Base-by-base conservation (phyloP, 2,888 invertebrate genomes). In the Hypselothyrea guttata region DNA sequence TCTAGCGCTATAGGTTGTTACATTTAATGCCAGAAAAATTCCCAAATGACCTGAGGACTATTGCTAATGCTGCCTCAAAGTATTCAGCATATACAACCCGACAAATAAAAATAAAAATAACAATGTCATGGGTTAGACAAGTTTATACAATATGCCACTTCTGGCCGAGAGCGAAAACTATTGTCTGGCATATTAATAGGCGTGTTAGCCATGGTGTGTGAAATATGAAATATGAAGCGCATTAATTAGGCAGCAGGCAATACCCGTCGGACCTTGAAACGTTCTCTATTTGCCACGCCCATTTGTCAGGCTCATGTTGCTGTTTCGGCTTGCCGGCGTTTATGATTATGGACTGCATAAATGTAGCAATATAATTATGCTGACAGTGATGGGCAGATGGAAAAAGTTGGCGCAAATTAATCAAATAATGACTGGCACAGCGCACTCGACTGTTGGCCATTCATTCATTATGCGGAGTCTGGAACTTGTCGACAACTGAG, bases 281-380 rank as follows among this genome's bases (percentile, higher is more conserved):
- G n/a, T 46, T 57, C 16, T 22, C 5, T 22, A 4, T 22, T 22
- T 22, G 18, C 65, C 42, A 33, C 46, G 47, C 41, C 52, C 69
- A 81, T 84, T 76, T 72, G 84, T 76, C 84, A 76, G 53, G 53
- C 61, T 75, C 64, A 57, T 61, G 64, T 75, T 67, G 16, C 16
- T 40, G 37, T 22, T 51, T 46, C 37, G 34, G 16, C 53, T 22
- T 22, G 22, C n/a, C n/a, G n/a, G n/a, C n/a, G 22, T 22, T 22
- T 22, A n/a, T n/a, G n/a, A n/a, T n/a, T n/a, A n/a, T n/a, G 22
- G 52, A 44, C 61, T 42, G 40, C 28, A 49, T 48, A 60, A 61
- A 72, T 72, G 72, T 84, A 62, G 65, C 69, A 81, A 64, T 72
- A 65, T 76, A 65, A 76, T 76, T 81, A 84, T 72, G 61, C 60